Evolutionary conservation across 1,140 invertebrate species (phyloP).

Genomic region (Drepana arcuata): DNA sequence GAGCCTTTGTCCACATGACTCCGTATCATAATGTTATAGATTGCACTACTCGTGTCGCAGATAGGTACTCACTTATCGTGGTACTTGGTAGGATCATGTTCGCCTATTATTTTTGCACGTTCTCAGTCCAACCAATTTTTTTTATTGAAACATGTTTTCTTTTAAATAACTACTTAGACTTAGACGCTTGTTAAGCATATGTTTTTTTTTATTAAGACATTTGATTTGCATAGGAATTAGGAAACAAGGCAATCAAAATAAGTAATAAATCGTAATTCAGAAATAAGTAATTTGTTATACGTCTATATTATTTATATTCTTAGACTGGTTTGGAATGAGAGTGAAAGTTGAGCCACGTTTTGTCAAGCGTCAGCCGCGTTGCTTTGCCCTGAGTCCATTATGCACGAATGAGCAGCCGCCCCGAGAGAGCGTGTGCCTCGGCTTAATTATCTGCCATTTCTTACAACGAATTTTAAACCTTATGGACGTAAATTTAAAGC

Average conservation of each 20-base stretch:
- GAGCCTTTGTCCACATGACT: conserved; percentile 33
- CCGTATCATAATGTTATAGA: conserved; percentile 13
- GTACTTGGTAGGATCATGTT: conserved; percentile 12
- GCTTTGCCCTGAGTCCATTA: conserved; percentile 61
- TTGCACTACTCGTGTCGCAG: conserved; percentile 27
- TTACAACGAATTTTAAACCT: conserved; percentile 19
- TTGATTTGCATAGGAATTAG: no score
- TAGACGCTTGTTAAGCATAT: no score
- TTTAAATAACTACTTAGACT: no score
- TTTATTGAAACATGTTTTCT: no score
- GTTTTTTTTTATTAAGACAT: no score
- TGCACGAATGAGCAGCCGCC: conserved; percentile 69
- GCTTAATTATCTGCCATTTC: conserved; percentile 47
- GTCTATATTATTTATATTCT: conserved; percentile 25
- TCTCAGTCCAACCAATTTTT: no score
- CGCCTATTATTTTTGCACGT: conserved; percentile 26
- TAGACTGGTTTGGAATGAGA: conserved; percentile 47
- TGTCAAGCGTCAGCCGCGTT: conserved; percentile 60
- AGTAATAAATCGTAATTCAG: no score
- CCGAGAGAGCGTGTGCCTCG: conserved; percentile 63
- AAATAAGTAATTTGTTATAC: neutral
- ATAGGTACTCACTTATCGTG: no score
- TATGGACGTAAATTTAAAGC: conserved; percentile 18
- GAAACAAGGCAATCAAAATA: no score
- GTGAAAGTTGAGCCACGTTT: conserved; percentile 65